Conservation (phyloP, 2,888 invertebrate genomes). For the Coenonympha arcania region DNA sequence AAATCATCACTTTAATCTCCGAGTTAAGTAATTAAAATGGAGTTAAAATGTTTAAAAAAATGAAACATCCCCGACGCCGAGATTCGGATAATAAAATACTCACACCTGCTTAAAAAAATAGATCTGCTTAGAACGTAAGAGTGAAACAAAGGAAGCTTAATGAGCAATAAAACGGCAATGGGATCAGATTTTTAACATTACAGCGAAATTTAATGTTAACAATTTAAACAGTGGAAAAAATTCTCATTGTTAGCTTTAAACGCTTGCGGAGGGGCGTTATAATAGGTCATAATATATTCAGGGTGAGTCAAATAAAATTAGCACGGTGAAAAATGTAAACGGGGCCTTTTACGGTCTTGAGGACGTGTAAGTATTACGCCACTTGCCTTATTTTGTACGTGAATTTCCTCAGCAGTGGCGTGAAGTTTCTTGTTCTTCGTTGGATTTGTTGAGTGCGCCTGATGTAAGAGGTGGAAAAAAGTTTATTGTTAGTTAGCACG, state of each 20-base stretch:
- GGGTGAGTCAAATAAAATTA: slow-evolving; percentile 73
- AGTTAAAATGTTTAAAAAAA: not conserved
- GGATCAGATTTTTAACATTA: slow-evolving; percentile 61
- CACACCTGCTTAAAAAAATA: too few species aligned
- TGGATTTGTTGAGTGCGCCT: slow-evolving; percentile 20
- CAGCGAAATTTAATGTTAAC: slow-evolving; percentile 62
- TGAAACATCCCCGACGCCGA: not conserved
- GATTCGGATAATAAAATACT: slow-evolving; percentile 1
- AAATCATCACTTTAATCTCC: not conserved
- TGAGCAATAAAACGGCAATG: slow-evolving; percentile 59
- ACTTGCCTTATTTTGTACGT: slow-evolving; percentile 42
- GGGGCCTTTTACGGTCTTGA: slow-evolving; percentile 62
- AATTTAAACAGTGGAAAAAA: slow-evolving; percentile 60
- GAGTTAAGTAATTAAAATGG: not conserved
- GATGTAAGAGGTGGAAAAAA: slow-evolving; percentile 4
- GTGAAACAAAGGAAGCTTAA: slow-evolving; percentile 33
- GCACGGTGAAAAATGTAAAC: slow-evolving; percentile 74
- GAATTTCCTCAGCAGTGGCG: slow-evolving; percentile 33
- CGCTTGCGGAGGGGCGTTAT: slow-evolving; percentile 61
- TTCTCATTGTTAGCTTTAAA: slow-evolving; percentile 66
- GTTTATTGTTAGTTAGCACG: not conserved
- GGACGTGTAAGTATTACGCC: slow-evolving; percentile 65
- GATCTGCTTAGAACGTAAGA: slow-evolving; percentile 12
- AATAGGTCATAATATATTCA: slow-evolving; percentile 74
- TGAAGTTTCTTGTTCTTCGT: slow-evolving; percentile 20